A percentile compares a stretch with the other conserved stretches of the same genome.
phyloP scores from a whole-genome alignment of 2,797 vertebrate species.

The Schizopygopsis pylzovi region DNA sequence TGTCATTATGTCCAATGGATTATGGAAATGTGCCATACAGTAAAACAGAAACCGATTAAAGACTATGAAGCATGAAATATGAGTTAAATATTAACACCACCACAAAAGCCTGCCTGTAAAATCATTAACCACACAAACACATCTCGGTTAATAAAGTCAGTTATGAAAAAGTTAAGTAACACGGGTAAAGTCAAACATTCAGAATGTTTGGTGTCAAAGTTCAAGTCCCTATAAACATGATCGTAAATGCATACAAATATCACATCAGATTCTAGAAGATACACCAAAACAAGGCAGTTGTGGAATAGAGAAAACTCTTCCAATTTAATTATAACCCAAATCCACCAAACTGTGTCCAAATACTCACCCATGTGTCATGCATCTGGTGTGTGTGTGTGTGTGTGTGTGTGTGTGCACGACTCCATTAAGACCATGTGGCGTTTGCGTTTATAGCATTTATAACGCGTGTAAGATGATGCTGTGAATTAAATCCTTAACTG shows the following conservation, averaged over 20 bases:
- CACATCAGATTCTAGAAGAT: background rate
- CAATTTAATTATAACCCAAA: slow-evolving; percentile 52
- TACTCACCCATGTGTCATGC: slow-evolving; percentile 37
- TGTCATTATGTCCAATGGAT: background rate
- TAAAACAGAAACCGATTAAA: background rate
- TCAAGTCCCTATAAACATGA: background rate
- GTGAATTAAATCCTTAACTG: background rate
- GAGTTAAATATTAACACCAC: slow-evolving; percentile 15
- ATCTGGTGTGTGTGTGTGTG: slow-evolving; percentile 34
- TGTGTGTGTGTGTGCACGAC: slow-evolving; percentile 4
- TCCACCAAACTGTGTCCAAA: slow-evolving; percentile 51
- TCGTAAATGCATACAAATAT: background rate
- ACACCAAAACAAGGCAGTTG: slow-evolving; percentile 18
- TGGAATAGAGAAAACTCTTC: slow-evolving; percentile 22
- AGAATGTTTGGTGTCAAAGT: slow-evolving; percentile 21
- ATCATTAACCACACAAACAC: slow-evolving; percentile 11
- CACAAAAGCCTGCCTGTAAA: background rate
- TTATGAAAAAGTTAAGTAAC: background rate
- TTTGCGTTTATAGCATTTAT: slow-evolving; percentile 42
- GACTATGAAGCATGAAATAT: background rate
- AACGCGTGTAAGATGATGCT: background rate
- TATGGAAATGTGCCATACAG: background rate
- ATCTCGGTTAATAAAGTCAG: background rate
- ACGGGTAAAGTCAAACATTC: background rate
- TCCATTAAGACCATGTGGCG: slow-evolving; percentile 19